A percentile compares a stretch with the other conserved stretches of the same genome.
phyloP scores from a whole-genome alignment of 2,888 invertebrate species.

The Polylopha cassiicola region DNA sequence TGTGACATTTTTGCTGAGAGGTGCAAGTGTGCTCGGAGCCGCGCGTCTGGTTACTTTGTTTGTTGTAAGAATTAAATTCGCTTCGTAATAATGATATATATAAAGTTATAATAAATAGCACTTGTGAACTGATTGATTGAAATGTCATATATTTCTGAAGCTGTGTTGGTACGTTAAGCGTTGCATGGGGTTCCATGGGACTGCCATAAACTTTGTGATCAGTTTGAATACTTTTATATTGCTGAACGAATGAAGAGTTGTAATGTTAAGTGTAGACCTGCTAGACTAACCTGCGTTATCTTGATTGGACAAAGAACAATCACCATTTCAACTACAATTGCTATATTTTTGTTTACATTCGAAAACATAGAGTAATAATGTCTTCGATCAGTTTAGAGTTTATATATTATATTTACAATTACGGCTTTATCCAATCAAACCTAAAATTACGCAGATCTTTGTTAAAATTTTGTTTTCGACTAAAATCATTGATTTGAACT shows the following conservation, averaged over 20 bases:
- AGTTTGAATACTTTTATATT: constrained; percentile 77
- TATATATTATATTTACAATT: constrained; percentile 22
- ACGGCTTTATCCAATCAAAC: constrained; percentile 71
- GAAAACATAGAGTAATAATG: constrained; percentile 2
- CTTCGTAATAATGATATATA: constrained; percentile 36
- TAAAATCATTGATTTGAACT: constrained; percentile 69
- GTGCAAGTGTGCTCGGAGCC: constrained; percentile 38
- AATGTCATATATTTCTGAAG: constrained; percentile 62
- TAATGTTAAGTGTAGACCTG: constrained; percentile 73
- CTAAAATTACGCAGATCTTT: constrained; percentile 62
- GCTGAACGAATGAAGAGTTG: constrained; percentile 65
- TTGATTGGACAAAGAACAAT: constrained; percentile 64
- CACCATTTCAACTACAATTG: constrained; percentile 12
- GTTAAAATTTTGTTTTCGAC: constrained; percentile 74
- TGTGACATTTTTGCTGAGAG: constrained; percentile 62
- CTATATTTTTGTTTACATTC: constrained; percentile 7
- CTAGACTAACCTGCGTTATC: constrained; percentile 66
- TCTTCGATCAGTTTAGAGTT: constrained; percentile 4
- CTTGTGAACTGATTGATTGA: constrained; percentile 51
- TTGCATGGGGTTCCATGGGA: constrained; percentile 72
- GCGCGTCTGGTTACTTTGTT: constrained; percentile 12
- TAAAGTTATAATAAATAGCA: constrained; percentile 39
- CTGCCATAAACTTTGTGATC: constrained; percentile 75
- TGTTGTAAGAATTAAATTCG: constrained; percentile 41
- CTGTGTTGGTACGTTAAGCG: constrained; percentile 59